These are phyloP conservation scores for Anoura caudifer DNA, from an alignment of 2,113 vertebrate species.

Conservation along the genomic window DNA sequence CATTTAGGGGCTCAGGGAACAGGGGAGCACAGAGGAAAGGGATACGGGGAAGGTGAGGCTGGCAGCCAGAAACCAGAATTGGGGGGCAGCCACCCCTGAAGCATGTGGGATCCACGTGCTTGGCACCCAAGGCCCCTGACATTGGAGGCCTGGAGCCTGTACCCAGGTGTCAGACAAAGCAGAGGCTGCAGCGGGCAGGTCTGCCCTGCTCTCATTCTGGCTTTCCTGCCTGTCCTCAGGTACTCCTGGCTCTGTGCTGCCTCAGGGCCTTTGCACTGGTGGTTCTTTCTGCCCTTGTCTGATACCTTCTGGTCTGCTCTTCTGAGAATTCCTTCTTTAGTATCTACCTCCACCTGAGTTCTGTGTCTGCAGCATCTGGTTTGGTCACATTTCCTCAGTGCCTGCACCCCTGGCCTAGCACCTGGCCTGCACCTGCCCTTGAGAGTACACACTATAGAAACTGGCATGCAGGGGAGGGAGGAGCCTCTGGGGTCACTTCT, in stretches of 20 bases:
- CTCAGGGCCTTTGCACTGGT: background rate
- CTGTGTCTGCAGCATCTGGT: background rate
- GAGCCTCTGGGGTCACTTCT: background rate
- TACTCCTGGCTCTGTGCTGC: background rate
- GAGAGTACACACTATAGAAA: background rate
- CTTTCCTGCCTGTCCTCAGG: background rate
- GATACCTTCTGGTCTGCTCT: background rate
- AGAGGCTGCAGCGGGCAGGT: accelerated
- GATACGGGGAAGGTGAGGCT: accelerated
- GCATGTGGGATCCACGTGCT: too few relatives aligned
- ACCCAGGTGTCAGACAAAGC: background rate
- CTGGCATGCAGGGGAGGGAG: background rate
- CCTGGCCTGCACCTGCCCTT: background rate
- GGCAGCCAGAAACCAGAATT: background rate
- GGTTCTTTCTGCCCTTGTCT: background rate
- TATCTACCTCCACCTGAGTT: background rate
- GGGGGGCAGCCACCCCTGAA: accelerated
- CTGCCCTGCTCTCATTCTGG: background rate
- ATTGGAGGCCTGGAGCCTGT: accelerated
- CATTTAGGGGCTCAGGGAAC: background rate
- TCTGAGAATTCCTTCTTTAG: background rate
- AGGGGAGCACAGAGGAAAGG: background rate
- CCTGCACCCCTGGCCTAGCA: background rate
- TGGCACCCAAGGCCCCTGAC: accelerated
- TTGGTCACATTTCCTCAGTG: background rate